Percentiles rank a stretch among this genome's conserved stretches.
Evolutionary conservation across 2,888 invertebrate genomes (phyloP).

Genomic region (Caenorhabditis uteleia): DNA sequence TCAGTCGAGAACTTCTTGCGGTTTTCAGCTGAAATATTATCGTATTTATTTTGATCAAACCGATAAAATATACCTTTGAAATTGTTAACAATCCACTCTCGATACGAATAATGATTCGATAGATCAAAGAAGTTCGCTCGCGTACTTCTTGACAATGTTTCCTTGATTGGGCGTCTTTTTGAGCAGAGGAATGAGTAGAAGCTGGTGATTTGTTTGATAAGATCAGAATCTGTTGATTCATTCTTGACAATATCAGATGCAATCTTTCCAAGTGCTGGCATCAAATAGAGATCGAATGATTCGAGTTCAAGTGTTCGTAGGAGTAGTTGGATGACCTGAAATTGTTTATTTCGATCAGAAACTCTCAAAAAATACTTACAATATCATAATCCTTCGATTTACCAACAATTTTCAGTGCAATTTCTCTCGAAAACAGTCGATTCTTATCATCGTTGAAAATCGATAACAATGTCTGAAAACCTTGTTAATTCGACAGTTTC

Average conservation of each 20-base stretch:
- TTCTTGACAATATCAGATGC: conserved; percentile 26
- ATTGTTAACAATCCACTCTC: conserved; percentile 26
- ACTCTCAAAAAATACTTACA: not conserved
- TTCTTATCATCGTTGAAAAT: conserved; percentile 30
- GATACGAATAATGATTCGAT: conserved; percentile 15
- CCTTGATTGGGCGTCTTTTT: conserved; percentile 21
- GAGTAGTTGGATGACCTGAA: conserved; percentile 34
- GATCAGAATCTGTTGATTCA: conserved; percentile 2
- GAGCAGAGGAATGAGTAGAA: conserved; percentile 35
- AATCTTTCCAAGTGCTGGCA: conserved; percentile 53
- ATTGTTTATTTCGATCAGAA: not conserved
- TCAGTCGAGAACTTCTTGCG: not conserved
- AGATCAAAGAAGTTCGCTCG: conserved; percentile 34
- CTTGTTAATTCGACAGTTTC: not conserved
- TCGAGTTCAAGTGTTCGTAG: conserved; percentile 26
- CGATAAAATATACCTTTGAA: conserved; percentile 8
- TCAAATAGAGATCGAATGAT: conserved; percentile 55
- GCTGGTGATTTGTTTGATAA: conserved; percentile 15
- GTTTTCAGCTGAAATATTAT: not conserved
- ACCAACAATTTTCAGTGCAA: conserved; percentile 29
- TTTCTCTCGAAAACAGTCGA: conserved; percentile 27
- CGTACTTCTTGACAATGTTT: conserved; percentile 9
- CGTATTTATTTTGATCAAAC: not conserved
- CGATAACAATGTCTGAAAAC: conserved; percentile 13
- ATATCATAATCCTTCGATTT: conserved; percentile 22